Evolutionary conservation across 2,797 vertebrate species (phyloP), one percentile per base, ranked within the genome.

Genomic region (Vireo griseus): DNA sequence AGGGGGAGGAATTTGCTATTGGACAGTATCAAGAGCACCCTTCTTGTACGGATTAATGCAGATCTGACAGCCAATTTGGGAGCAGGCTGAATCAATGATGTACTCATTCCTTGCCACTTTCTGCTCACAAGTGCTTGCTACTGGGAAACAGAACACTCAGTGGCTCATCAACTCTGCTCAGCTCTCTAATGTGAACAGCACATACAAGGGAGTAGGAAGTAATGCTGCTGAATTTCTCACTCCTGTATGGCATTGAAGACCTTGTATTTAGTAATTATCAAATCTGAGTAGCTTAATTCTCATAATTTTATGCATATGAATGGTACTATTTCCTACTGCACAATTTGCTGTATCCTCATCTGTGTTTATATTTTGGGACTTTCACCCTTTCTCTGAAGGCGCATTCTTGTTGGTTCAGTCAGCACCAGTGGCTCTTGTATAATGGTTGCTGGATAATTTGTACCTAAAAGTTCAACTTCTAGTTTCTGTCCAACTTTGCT

Each of bases 401-500:
- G 98, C 82, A 95, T 98, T 97, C 99, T 98, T 2, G 98, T 97
- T 92, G 99, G 99, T 83, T 99, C 99, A 0, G 99, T 99, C 89
- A 98, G 96, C 61, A 99, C 97, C 77, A 99, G 85, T 1, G 99
- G 99, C 76, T 99, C 99, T 93, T 98, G 98, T 86, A 98, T 96
- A 93, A 99, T 78, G 16, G 92, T 97, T 82, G 99, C 99, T 3
- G 97, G 97, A 92, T 99, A 99, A 74, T 98, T 98, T 96, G 96
- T 98, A 31, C 98, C 98, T 90, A 99, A 50, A 37, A 99, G 98
- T 94, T 99, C 99, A 67, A 99, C 98, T 92, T 99, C 98, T 94
- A 99, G 93, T 94, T 98, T 98, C 95, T 99, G 99, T 65, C 99
- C 99, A 84, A 98, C 96, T 28, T 96, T 97, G 95, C 98, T 98